These are phyloP conservation scores for Laupala kohalensis DNA, from an alignment of 1,140 invertebrate genomes.

Conservation along the genomic window DNA sequence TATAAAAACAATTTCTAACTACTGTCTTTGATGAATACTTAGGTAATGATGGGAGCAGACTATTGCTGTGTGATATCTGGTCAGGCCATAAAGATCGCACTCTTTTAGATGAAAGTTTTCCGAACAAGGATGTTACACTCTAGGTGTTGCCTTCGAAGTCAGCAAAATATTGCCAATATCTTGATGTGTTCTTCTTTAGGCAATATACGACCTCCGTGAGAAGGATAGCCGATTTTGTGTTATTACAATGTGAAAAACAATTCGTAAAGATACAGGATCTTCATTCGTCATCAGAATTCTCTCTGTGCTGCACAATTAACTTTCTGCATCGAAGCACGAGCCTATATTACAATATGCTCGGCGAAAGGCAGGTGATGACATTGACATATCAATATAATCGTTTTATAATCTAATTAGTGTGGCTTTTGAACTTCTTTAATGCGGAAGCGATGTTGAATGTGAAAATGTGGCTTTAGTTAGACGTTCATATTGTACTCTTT, in stretches of 20 bases:
- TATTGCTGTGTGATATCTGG: background rate
- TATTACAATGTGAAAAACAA: background rate
- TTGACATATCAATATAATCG: background rate
- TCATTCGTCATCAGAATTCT: background rate
- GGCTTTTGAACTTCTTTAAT: background rate
- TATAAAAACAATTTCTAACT: background rate
- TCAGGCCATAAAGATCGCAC: background rate
- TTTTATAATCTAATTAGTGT: background rate
- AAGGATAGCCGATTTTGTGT: background rate
- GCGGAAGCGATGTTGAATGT: background rate
- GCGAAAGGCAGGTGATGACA: background rate
- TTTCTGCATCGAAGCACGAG: background rate
- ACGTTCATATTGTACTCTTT: background rate
- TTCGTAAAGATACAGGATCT: background rate
- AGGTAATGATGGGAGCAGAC: background rate
- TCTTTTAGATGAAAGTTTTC: background rate
- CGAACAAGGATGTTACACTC: background rate
- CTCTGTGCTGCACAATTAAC: background rate
- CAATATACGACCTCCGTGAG: too few species aligned
- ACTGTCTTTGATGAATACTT: background rate
- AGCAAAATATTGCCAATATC: background rate
- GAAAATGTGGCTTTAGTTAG: background rate
- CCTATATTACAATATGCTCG: background rate
- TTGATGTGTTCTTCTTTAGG: background rate
- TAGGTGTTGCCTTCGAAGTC: background rate